Percentiles rank a stretch among this genome's conserved stretches.
These are phyloP conservation scores for Tyto alba DNA, from an alignment of 2,113 vertebrate species.

Conservation along the genomic window DNA sequence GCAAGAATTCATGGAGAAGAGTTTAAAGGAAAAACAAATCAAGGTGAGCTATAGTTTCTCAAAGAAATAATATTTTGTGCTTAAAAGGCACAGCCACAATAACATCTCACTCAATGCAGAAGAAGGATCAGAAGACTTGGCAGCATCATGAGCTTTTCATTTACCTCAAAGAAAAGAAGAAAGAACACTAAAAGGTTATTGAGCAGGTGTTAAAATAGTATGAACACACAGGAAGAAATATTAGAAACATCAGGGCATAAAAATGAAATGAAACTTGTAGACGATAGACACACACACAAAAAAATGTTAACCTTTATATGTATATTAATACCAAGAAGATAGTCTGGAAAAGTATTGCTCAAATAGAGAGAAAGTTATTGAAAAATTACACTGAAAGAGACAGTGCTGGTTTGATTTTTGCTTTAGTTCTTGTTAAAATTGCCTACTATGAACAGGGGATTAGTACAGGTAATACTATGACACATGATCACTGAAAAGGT, in stretches of 20 bases:
- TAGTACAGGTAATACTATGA: not conserved
- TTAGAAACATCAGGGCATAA: not conserved
- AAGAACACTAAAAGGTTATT: conserved; percentile 23
- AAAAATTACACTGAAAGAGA: not conserved
- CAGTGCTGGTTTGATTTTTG: not conserved
- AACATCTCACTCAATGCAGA: conserved; percentile 8
- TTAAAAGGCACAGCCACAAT: conserved; percentile 22
- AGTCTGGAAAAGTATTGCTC: not conserved
- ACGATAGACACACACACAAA: not conserved
- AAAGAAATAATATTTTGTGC: conserved; percentile 1
- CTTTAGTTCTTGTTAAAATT: not conserved
- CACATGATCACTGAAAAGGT: not conserved
- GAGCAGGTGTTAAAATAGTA: not conserved
- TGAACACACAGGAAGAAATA: not conserved
- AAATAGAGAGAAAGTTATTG: not conserved
- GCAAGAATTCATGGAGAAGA: not conserved
- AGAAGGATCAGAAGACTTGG: conserved; percentile 36
- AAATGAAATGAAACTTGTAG: not conserved
- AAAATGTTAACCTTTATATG: not conserved
- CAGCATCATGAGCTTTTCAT: not conserved
- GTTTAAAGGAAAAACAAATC: conserved; percentile 47
- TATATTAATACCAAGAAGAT: not conserved
- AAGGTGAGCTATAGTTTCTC: conserved; percentile 6
- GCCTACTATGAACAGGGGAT: not conserved
- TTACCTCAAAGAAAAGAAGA: conserved; percentile 47